Percentiles rank a stretch among this genome's conserved stretches.
These are phyloP conservation scores for Lagodon rhomboides DNA, from an alignment of 2,797 vertebrate genomes.

Conservation along the genomic window DNA sequence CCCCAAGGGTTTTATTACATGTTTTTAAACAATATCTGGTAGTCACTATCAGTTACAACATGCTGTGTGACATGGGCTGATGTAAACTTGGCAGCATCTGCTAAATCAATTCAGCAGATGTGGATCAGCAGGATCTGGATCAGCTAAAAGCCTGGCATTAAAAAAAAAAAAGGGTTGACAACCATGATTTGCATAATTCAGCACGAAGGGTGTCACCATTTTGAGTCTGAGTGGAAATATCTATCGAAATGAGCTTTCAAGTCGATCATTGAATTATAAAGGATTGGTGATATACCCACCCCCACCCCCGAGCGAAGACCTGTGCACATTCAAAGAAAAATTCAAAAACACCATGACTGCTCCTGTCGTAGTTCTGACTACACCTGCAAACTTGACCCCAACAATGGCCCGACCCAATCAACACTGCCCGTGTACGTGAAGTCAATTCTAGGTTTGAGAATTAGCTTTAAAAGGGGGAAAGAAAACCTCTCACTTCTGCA, in stretches of 20 bases:
- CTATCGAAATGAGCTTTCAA: no score
- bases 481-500: background rate
- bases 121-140: slow-evolving; percentile 5
- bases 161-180: background rate
- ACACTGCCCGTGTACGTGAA: background rate
- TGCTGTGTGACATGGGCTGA: background rate
- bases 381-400: background rate
- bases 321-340: no score
- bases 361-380: background rate
- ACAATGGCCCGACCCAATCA: background rate
- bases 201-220: no score
- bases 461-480: background rate
- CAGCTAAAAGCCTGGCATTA: background rate
- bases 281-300: no score
- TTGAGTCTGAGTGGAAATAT: no score
- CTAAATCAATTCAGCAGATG: background rate
- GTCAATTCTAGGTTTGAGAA: background rate
- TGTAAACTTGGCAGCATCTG: background rate
- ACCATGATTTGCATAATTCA: background rate
- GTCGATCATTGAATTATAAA: no score
- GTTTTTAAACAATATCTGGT: background rate
- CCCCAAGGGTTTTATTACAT: background rate
- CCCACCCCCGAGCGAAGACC: no score
- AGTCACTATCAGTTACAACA: background rate
- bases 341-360: background rate